Evolutionary conservation across 2,888 invertebrate genomes (phyloP).

Genomic region (Melangyna quadrimaculata): DNA sequence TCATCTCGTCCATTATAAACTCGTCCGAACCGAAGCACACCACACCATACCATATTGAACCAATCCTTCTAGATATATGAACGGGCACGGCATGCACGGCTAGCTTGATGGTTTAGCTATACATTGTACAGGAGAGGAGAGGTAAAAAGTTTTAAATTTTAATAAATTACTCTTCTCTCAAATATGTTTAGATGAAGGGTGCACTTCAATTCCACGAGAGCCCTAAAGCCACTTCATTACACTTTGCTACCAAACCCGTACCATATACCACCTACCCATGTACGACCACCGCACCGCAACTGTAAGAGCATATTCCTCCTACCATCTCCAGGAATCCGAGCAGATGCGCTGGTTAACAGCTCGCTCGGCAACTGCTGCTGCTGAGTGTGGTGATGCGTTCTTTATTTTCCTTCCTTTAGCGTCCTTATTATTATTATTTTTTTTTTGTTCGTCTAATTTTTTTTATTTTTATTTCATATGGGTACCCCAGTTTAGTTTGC

Average conservation of each 20-base stretch:
- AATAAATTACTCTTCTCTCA: slow-evolving; percentile 49
- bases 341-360: slow-evolving; percentile 34
- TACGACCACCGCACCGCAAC: neutral
- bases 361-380: neutral
- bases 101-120: neutral
- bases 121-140: neutral
- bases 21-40: neutral
- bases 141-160: slow-evolving; percentile 58
- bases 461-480: slow-evolving; percentile 4
- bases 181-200: slow-evolving; percentile 34
- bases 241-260: neutral
- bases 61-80: neutral
- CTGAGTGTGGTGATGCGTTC: slow-evolving; percentile 35
- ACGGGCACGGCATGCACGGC: neutral
- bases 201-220: slow-evolving; percentile 35
- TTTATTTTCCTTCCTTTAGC: slow-evolving; percentile 36
- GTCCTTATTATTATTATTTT: slow-evolving; percentile 25
- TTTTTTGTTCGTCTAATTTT: neutral
- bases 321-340: slow-evolving; percentile 10
- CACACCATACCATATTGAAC: too few species aligned
- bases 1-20: slow-evolving; percentile 11
- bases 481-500: slow-evolving; percentile 43
- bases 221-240: slow-evolving; percentile 58
- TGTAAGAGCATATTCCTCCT: neutral
- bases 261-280: neutral